Evolutionary conservation across 2,113 vertebrate species (phyloP).

Genomic region (Macrotus californicus): DNA sequence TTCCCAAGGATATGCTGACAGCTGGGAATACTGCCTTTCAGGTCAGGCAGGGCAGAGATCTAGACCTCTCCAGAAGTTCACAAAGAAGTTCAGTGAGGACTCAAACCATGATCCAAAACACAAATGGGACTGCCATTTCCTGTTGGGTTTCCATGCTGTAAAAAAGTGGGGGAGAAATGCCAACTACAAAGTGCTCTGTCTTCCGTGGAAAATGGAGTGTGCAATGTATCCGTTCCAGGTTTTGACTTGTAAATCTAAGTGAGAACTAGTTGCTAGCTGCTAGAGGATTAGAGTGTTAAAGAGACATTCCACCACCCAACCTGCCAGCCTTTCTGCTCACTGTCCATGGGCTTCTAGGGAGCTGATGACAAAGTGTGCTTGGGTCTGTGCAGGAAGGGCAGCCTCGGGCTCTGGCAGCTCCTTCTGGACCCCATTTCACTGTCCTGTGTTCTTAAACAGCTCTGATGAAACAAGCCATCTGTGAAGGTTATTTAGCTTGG

Average conservation of each 20-base stretch:
- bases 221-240: slow-evolving; percentile 36
- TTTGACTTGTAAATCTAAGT: slow-evolving; percentile 66
- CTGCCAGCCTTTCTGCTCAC: slow-evolving; percentile 32
- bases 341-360: slow-evolving; percentile 5
- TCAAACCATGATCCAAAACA: slow-evolving; percentile 58
- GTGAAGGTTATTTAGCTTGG: slow-evolving; percentile 70
- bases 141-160: slow-evolving; percentile 59
- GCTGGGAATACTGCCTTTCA: slow-evolving; percentile 64
- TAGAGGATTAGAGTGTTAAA: slow-evolving; percentile 48
- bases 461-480: slow-evolving; percentile 69
- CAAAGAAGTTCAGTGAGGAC: slow-evolving; percentile 53
- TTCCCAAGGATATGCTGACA: slow-evolving; percentile 62
- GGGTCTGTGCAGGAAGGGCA: slow-evolving; percentile 19
- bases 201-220: slow-evolving; percentile 55
- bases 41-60: slow-evolving; percentile 64
- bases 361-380: slow-evolving; percentile 49
- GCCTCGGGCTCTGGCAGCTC: slow-evolving; percentile 46
- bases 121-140: slow-evolving; percentile 61
- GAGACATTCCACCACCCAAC: slow-evolving; percentile 16
- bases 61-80: slow-evolving; percentile 62
- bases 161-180: slow-evolving; percentile 53
- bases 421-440: slow-evolving; percentile 42
- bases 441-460: slow-evolving; percentile 63
- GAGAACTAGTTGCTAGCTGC: slow-evolving; percentile 59
- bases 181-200: slow-evolving; percentile 48